Percentiles rank a stretch among this genome's conserved stretches.
These are phyloP conservation scores for Fragum fragum DNA, from an alignment of 2,888 invertebrate species.

Conservation along the genomic window DNA sequence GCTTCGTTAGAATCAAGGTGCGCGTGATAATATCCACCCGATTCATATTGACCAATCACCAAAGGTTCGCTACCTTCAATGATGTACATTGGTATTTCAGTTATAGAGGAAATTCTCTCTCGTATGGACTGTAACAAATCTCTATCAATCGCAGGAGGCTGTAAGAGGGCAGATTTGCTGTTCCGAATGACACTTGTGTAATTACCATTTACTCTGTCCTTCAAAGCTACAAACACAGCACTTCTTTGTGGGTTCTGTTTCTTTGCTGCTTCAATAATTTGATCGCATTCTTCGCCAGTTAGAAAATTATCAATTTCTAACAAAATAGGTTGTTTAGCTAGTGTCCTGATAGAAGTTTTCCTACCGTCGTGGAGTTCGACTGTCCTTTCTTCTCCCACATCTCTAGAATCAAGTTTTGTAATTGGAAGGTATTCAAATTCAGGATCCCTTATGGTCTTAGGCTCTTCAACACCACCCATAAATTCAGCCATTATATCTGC, in stretches of 20 bases:
- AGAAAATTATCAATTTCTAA: slow-evolving; percentile 58
- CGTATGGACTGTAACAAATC: slow-evolving; percentile 33
- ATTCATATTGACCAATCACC: slow-evolving; percentile 66
- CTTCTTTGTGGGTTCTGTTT: slow-evolving; percentile 33
- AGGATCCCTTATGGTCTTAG: neutral
- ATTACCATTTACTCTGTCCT: neutral
- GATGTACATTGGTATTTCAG: slow-evolving; percentile 56
- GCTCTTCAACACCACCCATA: neutral
- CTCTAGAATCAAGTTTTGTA: slow-evolving; percentile 22
- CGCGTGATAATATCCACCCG: slow-evolving; percentile 71
- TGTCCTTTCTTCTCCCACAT: slow-evolving; percentile 35
- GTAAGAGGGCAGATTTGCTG: slow-evolving; percentile 31
- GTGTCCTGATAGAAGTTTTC: slow-evolving; percentile 27
- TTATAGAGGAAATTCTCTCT: slow-evolving; percentile 47
- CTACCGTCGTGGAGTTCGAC: slow-evolving; percentile 27
- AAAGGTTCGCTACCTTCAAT: slow-evolving; percentile 66
- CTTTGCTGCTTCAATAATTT: slow-evolving; percentile 37
- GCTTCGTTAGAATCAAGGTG: slow-evolving; percentile 68
- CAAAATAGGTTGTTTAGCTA: slow-evolving; percentile 37
- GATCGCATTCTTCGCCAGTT: slow-evolving; percentile 43
- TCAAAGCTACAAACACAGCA: slow-evolving; percentile 22
- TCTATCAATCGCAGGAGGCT: slow-evolving; percentile 21
- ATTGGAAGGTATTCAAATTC: slow-evolving; percentile 42
- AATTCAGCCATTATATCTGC: neutral
- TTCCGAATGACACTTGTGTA: slow-evolving; percentile 18